phyloP scores from a whole-genome alignment of 2,888 invertebrate species.

The Pinctada fucata region DNA sequence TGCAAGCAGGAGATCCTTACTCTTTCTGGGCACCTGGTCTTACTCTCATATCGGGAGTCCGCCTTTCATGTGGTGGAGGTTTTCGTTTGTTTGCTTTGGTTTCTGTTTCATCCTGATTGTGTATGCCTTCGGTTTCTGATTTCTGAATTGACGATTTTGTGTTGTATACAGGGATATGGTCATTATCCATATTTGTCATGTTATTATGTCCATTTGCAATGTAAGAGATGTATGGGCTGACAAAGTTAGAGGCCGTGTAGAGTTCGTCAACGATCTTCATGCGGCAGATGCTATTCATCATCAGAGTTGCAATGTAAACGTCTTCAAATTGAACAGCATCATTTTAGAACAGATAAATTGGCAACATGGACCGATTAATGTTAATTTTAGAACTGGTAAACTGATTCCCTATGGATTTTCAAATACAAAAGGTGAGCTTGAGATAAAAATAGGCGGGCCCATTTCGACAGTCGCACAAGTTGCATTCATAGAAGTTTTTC shows the following conservation, averaged over 20 bases:
- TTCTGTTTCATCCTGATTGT: no score
- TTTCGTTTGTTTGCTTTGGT: no score
- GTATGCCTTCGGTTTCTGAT: no score
- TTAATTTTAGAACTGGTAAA: slow-evolving; percentile 17
- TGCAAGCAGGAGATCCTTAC: no score
- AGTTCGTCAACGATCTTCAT: slow-evolving; percentile 26
- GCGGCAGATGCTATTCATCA: slow-evolving; percentile 39
- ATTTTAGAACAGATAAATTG: no score
- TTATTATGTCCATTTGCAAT: slow-evolving; percentile 21
- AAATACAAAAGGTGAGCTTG: neutral
- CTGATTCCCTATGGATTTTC: neutral
- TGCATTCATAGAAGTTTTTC: slow-evolving; percentile 11
- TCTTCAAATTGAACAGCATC: no score
- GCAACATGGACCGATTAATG: no score
- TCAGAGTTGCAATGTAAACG: slow-evolving; percentile 10
- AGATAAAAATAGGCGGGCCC: slow-evolving; percentile 13
- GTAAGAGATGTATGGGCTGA: slow-evolving; percentile 55
- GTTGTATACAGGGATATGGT: no score
- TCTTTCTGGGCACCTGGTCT: no score
- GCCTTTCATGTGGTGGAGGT: no score
- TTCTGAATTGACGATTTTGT: no score
- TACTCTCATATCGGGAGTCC: no score
- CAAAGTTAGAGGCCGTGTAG: slow-evolving; percentile 19
- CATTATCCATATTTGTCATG: neutral
- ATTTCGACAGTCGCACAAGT: neutral